Conservation (phyloP, 2,113 vertebrate species). For the Cyanocitta stelleri region DNA sequence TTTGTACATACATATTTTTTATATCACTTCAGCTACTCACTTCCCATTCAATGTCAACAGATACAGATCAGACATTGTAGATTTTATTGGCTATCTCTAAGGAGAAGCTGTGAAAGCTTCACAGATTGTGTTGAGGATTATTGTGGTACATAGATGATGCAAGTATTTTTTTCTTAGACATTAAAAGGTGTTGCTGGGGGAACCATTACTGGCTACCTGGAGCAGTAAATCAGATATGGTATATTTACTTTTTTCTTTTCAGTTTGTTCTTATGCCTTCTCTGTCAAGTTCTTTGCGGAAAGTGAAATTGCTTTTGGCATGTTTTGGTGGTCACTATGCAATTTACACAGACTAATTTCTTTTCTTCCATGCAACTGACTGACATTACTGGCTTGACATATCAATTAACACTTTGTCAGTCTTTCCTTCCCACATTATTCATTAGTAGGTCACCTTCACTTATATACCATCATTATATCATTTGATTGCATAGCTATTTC, state of each 20-base stretch:
- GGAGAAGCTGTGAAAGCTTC: neutral
- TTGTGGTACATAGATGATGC: neutral
- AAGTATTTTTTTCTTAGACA: neutral
- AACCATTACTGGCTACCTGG: neutral
- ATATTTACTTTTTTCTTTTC: neutral
- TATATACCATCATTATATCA: slow-evolving; percentile 2
- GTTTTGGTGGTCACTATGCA: neutral
- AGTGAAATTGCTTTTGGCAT: neutral
- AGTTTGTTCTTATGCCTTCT: neutral
- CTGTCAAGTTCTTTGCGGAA: neutral
- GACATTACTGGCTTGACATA: slow-evolving; percentile 22
- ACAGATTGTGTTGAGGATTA: neutral
- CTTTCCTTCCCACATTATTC: slow-evolving; percentile 17
- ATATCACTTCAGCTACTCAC: neutral
- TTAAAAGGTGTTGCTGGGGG: neutral
- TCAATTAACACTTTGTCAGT: slow-evolving; percentile 40
- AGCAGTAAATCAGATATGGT: neutral
- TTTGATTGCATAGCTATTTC: slow-evolving; percentile 33
- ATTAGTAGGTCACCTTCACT: slow-evolving; percentile 36
- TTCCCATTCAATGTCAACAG: neutral
- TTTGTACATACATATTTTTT: neutral
- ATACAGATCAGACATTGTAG: neutral
- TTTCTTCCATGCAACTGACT: neutral
- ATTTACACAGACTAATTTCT: slow-evolving; percentile 31
- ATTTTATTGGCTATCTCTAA: neutral